phyloP scores from a whole-genome alignment of 2,888 invertebrate genomes.

The Rotaria magnacalcarata region DNA sequence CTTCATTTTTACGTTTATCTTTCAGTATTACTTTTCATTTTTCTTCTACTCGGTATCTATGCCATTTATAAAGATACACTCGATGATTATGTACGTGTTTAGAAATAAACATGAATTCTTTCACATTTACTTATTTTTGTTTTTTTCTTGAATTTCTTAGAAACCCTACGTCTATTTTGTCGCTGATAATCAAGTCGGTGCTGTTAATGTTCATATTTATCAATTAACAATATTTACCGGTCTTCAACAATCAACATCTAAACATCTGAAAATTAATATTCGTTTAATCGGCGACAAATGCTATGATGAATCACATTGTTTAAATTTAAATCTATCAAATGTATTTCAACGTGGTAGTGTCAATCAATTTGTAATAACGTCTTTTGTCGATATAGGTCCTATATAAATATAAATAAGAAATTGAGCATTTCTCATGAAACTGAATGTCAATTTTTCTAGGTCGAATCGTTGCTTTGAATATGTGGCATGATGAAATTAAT shows the following conservation, averaged over 20 bases:
- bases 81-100: not conserved
- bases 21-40: not conserved
- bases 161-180: not conserved
- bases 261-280: not conserved
- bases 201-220: not conserved
- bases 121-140: not conserved
- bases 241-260: not conserved
- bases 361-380: slow-evolving; percentile 7
- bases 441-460: not conserved
- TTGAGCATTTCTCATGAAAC: not conserved
- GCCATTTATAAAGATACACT: not conserved
- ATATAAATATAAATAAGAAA: not conserved
- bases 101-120: not conserved
- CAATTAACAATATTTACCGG: slow-evolving; percentile 28
- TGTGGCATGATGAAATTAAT: slow-evolving; percentile 1
- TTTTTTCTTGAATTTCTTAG: not conserved
- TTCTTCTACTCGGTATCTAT: not conserved
- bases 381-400: not conserved
- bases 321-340: not conserved
- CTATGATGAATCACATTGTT: not conserved
- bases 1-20: slow-evolving; percentile 14
- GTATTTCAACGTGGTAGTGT: slow-evolving; percentile 28
- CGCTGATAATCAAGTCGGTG: not conserved
- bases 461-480: not conserved
- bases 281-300: slow-evolving; percentile 16